Evolutionary conservation across 1,140 invertebrate genomes (phyloP), one percentile per base, ranked within the genome.

Genomic region (Cryptotermes secundus): DNA sequence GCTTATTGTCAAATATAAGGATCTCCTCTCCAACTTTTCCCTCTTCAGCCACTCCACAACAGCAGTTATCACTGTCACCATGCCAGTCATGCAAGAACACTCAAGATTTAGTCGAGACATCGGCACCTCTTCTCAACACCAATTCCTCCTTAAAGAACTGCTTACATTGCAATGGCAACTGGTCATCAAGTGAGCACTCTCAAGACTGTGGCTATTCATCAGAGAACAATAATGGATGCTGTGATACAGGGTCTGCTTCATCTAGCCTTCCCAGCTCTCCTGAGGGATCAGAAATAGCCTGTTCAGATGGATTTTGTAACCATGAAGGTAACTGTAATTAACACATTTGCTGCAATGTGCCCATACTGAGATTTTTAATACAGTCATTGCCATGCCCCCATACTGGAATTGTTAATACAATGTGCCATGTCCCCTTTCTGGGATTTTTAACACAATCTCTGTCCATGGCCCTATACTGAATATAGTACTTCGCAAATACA

Each of bases 131-230:
- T 4, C 22, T n/a, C n/a, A 31, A 6, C 12, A n/a, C 24, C 59
- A 65, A 65, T 65, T n/a, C 59, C n/a, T n/a, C 59, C n/a, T 65
- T 65, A n/a, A 65, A 65, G 59, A 84, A 45, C 83, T 38, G 35
- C 80, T 81, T 35, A 22, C 35, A 16, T 42, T 38, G 36, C n/a
- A 83, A 53, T 83, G 90, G 90, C 84, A 91, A 91, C 85, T 91
- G 93, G 86, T 93, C 91, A 31, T 92, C 91, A 4, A 94, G 92
- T 87, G 94, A 95, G 87, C 93, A 93, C 87, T 94, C 93, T n/a
- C 94, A 95, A 88, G 96, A 97, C 89, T 96, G 94, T 88, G 96
- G 96, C 49, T 97, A 96, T 88, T 95, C 94, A 34, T 96, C 95
- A 19, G 95, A 95, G 85, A 93, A 93, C 86, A 95, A 94, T 87